These are phyloP conservation scores for Halcyon malimbica DNA, from an alignment of 2,113 vertebrate species.

Conservation along the genomic window DNA sequence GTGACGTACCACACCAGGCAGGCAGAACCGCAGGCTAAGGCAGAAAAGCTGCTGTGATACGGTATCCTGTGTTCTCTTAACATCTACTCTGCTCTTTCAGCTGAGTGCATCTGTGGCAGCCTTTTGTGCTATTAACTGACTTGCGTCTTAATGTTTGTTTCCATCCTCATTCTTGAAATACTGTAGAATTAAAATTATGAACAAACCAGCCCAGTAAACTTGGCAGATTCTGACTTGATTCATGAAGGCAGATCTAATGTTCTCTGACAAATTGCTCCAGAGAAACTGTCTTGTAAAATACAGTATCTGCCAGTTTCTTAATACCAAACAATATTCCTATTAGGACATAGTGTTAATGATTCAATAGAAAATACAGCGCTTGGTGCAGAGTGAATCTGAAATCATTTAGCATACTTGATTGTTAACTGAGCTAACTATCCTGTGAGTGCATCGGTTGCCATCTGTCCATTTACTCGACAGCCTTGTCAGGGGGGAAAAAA, in stretches of 20 bases:
- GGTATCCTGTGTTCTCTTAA: background rate
- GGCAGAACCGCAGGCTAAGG: background rate
- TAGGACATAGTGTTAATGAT: slow-evolving; percentile 30
- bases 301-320: background rate
- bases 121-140: background rate
- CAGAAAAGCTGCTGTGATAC: background rate
- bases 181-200: background rate
- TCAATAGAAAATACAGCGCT: slow-evolving; percentile 48
- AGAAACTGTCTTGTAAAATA: slow-evolving; percentile 37
- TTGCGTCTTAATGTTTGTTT: background rate
- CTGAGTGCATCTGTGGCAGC: background rate
- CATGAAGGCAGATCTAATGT: background rate
- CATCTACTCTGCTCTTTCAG: background rate
- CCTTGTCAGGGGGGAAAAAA: slow-evolving; percentile 5
- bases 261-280: background rate
- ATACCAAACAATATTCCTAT: background rate
- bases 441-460: slow-evolving; percentile 60
- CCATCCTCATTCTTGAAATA: background rate
- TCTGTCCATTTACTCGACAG: slow-evolving; percentile 75
- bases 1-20: background rate
- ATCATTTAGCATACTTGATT: slow-evolving; percentile 54
- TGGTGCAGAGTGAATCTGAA: slow-evolving; percentile 40
- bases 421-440: slow-evolving; percentile 59
- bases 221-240: background rate
- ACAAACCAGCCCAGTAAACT: background rate